Percentiles rank a stretch among this genome's conserved stretches.
These are phyloP conservation scores for Orchesella flavescens DNA, from an alignment of 2,888 invertebrate genomes.

Conservation along the genomic window DNA sequence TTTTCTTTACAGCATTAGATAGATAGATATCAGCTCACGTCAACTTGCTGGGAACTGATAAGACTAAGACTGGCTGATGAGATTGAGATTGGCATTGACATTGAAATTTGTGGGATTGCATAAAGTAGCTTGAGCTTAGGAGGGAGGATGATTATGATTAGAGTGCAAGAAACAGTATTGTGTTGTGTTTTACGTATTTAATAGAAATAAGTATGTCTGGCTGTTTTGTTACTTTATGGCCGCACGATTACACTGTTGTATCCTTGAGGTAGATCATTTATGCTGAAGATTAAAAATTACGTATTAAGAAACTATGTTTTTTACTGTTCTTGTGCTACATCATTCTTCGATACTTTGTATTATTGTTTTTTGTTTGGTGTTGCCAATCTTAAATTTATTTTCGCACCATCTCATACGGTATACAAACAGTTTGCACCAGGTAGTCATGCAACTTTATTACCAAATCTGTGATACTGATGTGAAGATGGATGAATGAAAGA, in stretches of 20 bases:
- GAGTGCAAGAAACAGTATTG: neutral
- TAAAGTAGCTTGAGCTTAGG: neutral
- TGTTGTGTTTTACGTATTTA: neutral
- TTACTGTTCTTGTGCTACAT: too few species aligned
- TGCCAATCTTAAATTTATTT: neutral
- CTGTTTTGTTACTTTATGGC: neutral
- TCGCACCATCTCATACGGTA: neutral
- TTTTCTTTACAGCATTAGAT: neutral
- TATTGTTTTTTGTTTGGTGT: too few species aligned
- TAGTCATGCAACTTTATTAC: too few species aligned
- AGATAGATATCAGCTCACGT: neutral
- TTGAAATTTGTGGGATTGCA: conserved; percentile 23
- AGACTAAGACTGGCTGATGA: neutral
- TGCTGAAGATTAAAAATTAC: conserved; percentile 16
- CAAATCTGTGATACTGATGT: too few species aligned
- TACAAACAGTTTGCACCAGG: too few species aligned
- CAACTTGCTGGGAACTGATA: neutral
- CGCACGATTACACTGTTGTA: conserved; percentile 10
- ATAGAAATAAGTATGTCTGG: neutral
- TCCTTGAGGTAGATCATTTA: conserved; percentile 59
- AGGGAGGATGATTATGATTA: too few species aligned
- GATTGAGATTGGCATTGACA: conserved; percentile 48
- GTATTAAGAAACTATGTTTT: too few species aligned
- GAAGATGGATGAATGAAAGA: too few species aligned
- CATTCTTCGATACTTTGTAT: too few species aligned